Evolutionary conservation across 2,888 invertebrate genomes (phyloP).

Genomic region (Caenorhabditis sp.): DNA sequence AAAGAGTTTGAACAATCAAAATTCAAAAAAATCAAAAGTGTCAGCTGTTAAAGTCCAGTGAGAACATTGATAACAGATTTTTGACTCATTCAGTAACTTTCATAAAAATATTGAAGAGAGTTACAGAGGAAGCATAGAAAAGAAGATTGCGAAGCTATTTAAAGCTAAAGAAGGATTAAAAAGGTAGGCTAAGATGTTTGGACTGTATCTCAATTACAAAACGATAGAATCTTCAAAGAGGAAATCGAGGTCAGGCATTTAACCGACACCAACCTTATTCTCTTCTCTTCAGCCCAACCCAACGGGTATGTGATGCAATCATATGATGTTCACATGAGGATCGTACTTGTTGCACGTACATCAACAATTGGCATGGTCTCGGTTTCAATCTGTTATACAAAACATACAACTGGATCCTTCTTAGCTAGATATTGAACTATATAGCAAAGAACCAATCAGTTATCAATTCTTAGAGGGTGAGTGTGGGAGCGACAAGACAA

Average conservation of each 20-base stretch:
- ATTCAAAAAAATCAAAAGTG: not conserved
- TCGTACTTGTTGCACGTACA: slow-evolving; percentile 50
- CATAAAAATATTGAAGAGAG: too few species aligned
- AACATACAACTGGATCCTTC: not conserved
- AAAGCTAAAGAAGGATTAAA: too few species aligned
- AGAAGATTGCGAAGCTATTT: too few species aligned
- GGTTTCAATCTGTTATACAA: too few species aligned
- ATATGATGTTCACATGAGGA: slow-evolving; percentile 58
- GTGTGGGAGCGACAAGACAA: not conserved
- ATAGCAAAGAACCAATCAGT: not conserved
- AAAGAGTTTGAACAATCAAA: not conserved
- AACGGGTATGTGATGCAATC: slow-evolving; percentile 49
- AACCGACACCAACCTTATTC: too few species aligned
- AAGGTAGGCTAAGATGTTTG: too few species aligned
- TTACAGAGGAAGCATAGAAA: too few species aligned
- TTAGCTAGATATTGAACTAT: not conserved
- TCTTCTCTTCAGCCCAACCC: slow-evolving; percentile 3
- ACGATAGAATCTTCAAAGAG: not conserved
- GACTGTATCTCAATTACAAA: not conserved
- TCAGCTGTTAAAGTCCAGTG: too few species aligned
- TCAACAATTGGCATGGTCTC: slow-evolving; percentile 20
- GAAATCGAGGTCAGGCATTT: slow-evolving; percentile 24
- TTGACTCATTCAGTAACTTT: too few species aligned
- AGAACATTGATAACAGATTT: too few species aligned
- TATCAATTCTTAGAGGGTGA: slow-evolving; percentile 9